Evolutionary conservation across 2,113 vertebrate species (phyloP).

Genomic region (Solenodon paradoxus): DNA sequence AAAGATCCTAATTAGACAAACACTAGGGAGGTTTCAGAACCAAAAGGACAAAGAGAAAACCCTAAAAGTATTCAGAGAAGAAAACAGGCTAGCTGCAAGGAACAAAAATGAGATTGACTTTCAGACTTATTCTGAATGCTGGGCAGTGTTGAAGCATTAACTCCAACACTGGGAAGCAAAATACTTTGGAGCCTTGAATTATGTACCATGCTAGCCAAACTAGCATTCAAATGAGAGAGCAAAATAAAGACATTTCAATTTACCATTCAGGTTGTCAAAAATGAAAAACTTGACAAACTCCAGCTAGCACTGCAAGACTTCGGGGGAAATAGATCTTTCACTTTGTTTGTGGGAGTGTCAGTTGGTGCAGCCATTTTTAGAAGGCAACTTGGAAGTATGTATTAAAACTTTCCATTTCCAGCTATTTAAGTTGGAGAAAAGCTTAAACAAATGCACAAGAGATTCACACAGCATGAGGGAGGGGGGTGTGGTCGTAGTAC

Average conservation of each 20-base stretch:
- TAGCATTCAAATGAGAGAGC: neutral
- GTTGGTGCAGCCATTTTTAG: neutral
- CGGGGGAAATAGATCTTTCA: neutral
- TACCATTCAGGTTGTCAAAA: neutral
- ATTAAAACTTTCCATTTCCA: neutral
- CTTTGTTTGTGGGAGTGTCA: neutral
- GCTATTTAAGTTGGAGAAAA: neutral
- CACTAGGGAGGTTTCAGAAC: neutral
- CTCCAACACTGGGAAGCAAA: slow-evolving; percentile 22
- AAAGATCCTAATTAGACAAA: slow-evolving; percentile 22
- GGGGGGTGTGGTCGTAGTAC: neutral
- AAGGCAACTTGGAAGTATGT: neutral
- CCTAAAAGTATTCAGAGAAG: neutral
- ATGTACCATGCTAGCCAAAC: neutral
- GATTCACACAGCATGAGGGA: neutral
- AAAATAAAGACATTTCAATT: neutral
- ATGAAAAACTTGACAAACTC: slow-evolving; percentile 4
- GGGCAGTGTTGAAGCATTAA: neutral
- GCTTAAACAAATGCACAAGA: neutral
- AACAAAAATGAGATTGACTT: slow-evolving; percentile 15
- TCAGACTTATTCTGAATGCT: neutral
- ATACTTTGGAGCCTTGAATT: slow-evolving; percentile 9
- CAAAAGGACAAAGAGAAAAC: neutral
- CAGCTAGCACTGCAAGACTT: neutral
- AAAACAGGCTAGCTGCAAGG: neutral